Conservation (phyloP, 2,113 vertebrate species). For the Rhombomys opimus region DNA sequence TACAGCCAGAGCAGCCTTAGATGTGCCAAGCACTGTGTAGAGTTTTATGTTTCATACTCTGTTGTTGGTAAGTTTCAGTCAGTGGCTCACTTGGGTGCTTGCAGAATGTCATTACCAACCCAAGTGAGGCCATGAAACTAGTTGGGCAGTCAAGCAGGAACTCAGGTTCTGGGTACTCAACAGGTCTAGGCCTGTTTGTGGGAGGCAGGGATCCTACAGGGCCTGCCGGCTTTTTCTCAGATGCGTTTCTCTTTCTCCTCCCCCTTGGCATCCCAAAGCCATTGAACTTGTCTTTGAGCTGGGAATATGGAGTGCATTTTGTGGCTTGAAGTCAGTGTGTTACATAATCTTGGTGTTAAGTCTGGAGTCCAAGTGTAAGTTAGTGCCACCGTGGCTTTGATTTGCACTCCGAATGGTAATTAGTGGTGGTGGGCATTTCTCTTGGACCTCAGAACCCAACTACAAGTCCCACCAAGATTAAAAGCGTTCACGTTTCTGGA, state of each 20-base stretch:
- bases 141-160: neutral
- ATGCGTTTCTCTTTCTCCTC: neutral
- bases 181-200: neutral
- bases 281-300: neutral
- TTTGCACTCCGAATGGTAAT: neutral
- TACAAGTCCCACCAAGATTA: neutral
- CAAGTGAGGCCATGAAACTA: neutral
- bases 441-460: neutral
- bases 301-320: neutral
- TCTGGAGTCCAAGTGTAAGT: neutral
- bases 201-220: neutral
- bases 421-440: neutral
- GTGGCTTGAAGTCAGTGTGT: neutral
- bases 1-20: neutral
- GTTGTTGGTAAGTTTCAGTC: neutral
- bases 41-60: neutral
- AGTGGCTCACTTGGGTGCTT: neutral
- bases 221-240: neutral
- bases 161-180: neutral
- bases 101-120: neutral
- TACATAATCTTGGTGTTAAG: neutral
- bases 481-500: neutral
- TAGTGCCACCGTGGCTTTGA: neutral
- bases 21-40: neutral
- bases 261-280: neutral